phyloP scores from a whole-genome alignment of 2,888 invertebrate species.

The Hymenopus coronatus region DNA sequence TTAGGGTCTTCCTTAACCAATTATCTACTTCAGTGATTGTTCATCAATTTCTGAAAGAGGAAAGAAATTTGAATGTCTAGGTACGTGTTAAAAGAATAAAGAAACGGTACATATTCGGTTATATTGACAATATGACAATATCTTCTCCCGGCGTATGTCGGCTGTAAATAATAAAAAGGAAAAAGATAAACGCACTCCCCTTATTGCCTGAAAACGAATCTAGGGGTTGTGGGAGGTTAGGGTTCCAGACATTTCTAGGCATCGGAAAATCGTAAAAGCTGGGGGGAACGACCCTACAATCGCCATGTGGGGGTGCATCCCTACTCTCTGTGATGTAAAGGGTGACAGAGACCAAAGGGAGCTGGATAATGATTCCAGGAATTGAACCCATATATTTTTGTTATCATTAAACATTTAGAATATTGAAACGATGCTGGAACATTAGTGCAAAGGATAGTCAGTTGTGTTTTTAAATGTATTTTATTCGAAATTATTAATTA shows the following conservation, averaged over 20 bases:
- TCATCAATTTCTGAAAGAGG: no score
- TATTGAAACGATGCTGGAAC: no score
- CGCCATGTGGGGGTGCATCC: not conserved
- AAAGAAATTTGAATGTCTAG: no score
- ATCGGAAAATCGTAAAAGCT: not conserved
- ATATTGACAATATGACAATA: not conserved
- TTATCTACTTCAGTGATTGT: no score
- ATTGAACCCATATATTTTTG: not conserved
- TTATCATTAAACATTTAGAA: no score
- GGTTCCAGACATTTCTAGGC: not conserved
- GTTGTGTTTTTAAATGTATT: no score
- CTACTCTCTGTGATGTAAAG: not conserved
- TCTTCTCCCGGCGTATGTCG: not conserved
- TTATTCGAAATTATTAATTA: no score
- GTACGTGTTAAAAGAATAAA: not conserved
- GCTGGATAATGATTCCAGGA: not conserved
- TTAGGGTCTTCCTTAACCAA: no score
- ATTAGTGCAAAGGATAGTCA: no score
- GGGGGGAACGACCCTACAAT: not conserved
- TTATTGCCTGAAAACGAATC: not conserved
- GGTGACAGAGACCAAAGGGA: not conserved
- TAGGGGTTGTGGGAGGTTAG: not conserved
- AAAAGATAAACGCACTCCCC: not conserved
- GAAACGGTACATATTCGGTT: not conserved
- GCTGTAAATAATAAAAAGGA: not conserved